Conservation (phyloP, 2,888 invertebrate species). For the Xanthia togata region DNA sequence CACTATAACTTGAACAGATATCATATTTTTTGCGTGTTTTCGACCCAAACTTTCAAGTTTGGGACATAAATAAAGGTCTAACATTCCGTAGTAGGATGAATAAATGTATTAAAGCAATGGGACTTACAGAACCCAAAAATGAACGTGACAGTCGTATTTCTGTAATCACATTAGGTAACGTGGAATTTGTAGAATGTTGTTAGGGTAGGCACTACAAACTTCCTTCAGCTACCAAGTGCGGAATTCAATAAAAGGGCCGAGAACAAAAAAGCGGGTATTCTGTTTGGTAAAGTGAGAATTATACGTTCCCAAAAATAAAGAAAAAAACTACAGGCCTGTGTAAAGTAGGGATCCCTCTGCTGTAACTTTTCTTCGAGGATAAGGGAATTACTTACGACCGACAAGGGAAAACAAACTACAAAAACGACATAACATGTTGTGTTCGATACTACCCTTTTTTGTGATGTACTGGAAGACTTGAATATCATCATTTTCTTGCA, state of each 20-base stretch:
- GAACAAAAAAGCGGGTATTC: slow-evolving; percentile 79
- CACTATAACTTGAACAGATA: slow-evolving; percentile 43
- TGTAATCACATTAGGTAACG: slow-evolving; percentile 78
- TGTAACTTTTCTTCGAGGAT: slow-evolving; percentile 83
- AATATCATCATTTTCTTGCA: slow-evolving; percentile 43
- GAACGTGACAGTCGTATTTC: slow-evolving; percentile 70
- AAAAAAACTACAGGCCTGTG: slow-evolving; percentile 77
- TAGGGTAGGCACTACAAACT: slow-evolving; percentile 80
- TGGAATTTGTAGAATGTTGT: slow-evolving; percentile 81
- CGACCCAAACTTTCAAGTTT: slow-evolving; percentile 46
- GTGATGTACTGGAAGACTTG: slow-evolving; percentile 51
- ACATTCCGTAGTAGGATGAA: slow-evolving; percentile 26
- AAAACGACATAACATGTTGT: slow-evolving; percentile 83
- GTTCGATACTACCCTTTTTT: slow-evolving; percentile 76
- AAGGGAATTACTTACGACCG: slow-evolving; percentile 85
- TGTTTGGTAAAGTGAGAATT: slow-evolving; percentile 85
- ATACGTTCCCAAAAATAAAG: slow-evolving; percentile 82
- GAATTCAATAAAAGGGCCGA: slow-evolving; percentile 87
- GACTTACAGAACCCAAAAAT: slow-evolving; percentile 67
- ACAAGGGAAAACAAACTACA: slow-evolving; percentile 84
- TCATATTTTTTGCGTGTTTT: slow-evolving; percentile 59
- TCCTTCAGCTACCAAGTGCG: slow-evolving; percentile 79
- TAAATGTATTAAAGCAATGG: slow-evolving; percentile 64
- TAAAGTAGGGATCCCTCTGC: slow-evolving; percentile 80
- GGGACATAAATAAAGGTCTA: slow-evolving; percentile 53